Percentiles rank a stretch among this genome's conserved stretches.
phyloP scores from a whole-genome alignment of 2,113 vertebrate genomes.

The Microcebus ravelobensis region DNA sequence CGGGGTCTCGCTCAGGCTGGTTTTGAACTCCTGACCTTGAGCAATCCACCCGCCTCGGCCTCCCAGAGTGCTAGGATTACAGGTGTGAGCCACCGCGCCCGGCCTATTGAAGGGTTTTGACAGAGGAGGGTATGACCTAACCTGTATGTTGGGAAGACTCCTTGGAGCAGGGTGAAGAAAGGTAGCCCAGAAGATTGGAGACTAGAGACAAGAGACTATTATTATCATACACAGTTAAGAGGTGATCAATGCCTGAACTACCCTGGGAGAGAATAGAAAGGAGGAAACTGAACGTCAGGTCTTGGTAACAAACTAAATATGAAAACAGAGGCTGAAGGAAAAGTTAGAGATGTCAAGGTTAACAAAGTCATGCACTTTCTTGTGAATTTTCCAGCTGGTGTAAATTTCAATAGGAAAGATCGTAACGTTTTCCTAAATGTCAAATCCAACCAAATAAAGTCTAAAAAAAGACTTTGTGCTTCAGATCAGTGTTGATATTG shows the following conservation, averaged over 20 bases:
- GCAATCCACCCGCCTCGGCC: no score
- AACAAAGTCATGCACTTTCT: neutral
- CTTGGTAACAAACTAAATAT: neutral
- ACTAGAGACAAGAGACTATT: no score
- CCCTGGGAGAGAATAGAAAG: neutral
- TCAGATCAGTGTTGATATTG: conserved; percentile 1
- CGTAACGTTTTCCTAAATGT: conserved; percentile 41
- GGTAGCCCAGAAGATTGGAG: neutral
- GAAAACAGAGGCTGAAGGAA: neutral
- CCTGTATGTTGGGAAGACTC: neutral
- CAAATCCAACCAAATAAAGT: conserved; percentile 27
- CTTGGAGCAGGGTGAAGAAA: neutral
- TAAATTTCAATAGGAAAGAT: conserved; percentile 40
- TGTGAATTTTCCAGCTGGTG: neutral
- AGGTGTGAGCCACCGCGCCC: no score
- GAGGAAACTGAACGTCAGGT: neutral
- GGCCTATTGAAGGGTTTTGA: no score
- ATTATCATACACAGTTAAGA: neutral
- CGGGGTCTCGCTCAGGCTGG: no score
- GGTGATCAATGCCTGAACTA: neutral
- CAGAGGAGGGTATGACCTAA: neutral
- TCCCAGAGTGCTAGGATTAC: no score
- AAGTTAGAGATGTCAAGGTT: neutral
- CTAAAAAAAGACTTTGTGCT: neutral
- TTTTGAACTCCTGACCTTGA: no score